Conservation (phyloP, 2,113 vertebrate genomes). For the Pygoscelis adeliae region DNA sequence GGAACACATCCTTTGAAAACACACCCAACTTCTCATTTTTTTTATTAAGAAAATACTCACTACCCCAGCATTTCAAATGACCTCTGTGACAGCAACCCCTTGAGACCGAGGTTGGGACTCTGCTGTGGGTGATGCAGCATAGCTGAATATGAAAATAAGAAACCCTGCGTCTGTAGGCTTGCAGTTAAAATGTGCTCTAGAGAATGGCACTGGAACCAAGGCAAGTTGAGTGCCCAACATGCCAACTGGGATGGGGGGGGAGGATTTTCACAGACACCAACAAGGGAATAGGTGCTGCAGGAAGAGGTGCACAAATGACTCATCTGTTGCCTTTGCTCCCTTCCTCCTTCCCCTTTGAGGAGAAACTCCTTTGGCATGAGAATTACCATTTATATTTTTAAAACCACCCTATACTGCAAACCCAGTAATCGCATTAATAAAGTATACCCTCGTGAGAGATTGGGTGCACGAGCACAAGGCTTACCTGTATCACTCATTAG, state of each 20-base stretch:
- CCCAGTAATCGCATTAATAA: not conserved
- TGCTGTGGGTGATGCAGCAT: not conserved
- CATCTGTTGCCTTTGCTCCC: not conserved
- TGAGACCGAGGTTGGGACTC: not conserved
- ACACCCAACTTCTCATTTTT: not conserved
- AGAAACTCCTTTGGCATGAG: not conserved
- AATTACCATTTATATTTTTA: not conserved
- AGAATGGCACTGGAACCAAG: not conserved
- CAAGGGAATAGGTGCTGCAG: not conserved
- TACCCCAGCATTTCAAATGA: not conserved
- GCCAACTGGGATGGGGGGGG: rapidly evolving
- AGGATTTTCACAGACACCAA: not conserved
- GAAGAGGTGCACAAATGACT: not conserved
- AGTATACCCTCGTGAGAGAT: not conserved
- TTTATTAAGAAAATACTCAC: not conserved
- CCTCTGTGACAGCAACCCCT: not conserved
- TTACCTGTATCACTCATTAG: not conserved
- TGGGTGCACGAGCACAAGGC: not conserved
- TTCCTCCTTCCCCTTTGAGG: not conserved
- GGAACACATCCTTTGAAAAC: not conserved
- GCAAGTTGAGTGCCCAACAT: not conserved
- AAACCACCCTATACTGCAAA: not conserved
- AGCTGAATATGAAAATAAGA: not conserved
- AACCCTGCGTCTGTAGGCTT: not conserved
- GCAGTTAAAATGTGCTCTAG: not conserved